Conservation (phyloP, 2,888 invertebrate species). For the Anticlea derivata region DNA sequence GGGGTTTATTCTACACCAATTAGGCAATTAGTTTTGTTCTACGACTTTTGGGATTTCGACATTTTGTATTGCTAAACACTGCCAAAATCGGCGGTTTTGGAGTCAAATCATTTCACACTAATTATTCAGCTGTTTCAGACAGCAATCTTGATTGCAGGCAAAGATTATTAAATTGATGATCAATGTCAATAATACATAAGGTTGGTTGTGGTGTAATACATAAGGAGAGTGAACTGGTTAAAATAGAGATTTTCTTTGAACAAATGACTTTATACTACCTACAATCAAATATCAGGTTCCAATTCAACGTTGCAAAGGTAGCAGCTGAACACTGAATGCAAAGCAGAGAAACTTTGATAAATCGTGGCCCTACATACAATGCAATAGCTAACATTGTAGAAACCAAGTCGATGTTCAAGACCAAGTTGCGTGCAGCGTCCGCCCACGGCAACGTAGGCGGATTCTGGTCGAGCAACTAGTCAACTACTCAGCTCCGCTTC, state of each 20-base stretch:
- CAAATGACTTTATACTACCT: neutral
- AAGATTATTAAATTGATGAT: too few species aligned
- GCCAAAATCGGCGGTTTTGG: too few species aligned
- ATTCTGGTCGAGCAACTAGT: slow-evolving; percentile 39
- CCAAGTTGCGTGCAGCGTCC: slow-evolving; percentile 41
- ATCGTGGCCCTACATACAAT: slow-evolving; percentile 20
- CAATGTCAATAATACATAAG: too few species aligned
- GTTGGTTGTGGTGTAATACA: too few species aligned
- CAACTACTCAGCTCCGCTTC: slow-evolving; percentile 38
- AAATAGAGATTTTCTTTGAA: slow-evolving; percentile 3
- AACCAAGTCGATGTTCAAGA: slow-evolving; percentile 42
- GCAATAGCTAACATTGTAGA: slow-evolving; percentile 28
- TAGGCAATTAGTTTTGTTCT: too few species aligned
- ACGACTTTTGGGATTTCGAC: too few species aligned
- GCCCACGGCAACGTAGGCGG: slow-evolving; percentile 48
- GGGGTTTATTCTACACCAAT: too few species aligned
- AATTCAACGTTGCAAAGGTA: neutral
- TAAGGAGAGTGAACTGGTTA: neutral
- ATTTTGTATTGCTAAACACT: too few species aligned
- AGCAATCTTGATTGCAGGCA: too few species aligned
- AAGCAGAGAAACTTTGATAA: slow-evolving; percentile 22
- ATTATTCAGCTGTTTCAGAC: too few species aligned
- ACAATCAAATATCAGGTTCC: neutral
- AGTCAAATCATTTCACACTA: too few species aligned
- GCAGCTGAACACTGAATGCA: slow-evolving; percentile 7